Evolutionary conservation across 2,113 vertebrate genomes (phyloP).

Genomic region (Calidris pygmaea): DNA sequence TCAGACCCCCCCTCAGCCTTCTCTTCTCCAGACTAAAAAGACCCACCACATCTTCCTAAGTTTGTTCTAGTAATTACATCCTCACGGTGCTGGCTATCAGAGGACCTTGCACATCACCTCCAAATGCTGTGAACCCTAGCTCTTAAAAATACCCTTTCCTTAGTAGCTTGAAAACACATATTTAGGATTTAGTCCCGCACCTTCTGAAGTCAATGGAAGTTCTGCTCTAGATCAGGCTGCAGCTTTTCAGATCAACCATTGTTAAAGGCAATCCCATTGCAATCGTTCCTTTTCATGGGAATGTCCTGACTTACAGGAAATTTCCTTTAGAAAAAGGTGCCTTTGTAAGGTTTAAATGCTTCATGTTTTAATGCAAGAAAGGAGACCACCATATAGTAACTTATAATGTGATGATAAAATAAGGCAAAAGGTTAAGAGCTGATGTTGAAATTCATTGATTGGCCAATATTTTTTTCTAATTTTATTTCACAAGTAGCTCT

Average conservation of each 20-base stretch:
- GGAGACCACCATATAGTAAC: background rate
- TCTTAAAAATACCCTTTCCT: background rate
- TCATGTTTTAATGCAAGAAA: background rate
- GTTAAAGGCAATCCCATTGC: background rate
- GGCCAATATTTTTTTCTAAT: background rate
- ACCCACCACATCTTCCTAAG: background rate
- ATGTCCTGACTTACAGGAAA: background rate
- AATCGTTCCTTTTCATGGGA: background rate
- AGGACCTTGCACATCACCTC: background rate
- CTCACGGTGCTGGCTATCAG: background rate
- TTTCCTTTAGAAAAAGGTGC: background rate
- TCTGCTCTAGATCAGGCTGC: background rate
- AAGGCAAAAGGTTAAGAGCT: background rate
- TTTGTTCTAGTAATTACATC: background rate
- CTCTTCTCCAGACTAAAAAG: too few relatives aligned
- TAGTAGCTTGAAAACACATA: background rate
- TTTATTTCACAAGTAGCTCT: background rate
- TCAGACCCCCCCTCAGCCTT: too few relatives aligned
- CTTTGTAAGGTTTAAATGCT: background rate
- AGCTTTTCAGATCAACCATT: background rate
- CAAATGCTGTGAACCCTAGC: background rate
- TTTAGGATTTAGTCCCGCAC: background rate
- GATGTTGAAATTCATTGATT: background rate
- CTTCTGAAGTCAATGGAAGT: background rate
- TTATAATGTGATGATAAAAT: background rate